A percentile compares a stretch with the other conserved stretches of the same genome.
These are phyloP conservation scores for Stenotaenia linearis DNA, from an alignment of 2,888 invertebrate genomes.

Conservation along the genomic window DNA sequence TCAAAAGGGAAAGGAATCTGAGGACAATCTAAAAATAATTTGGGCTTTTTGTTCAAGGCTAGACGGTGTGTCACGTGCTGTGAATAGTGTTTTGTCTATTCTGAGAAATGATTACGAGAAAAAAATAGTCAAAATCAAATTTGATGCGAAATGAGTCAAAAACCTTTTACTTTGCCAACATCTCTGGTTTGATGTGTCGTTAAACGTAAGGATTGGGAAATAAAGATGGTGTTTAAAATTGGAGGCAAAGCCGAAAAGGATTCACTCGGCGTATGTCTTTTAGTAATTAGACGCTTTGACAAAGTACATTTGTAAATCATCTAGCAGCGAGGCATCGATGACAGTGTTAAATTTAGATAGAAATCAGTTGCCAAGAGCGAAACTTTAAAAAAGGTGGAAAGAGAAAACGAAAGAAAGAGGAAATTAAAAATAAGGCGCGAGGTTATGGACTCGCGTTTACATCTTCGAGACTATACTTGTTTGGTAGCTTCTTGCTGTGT, in stretches of 20 bases:
- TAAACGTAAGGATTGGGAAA: background rate
- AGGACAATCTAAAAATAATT: slow-evolving; percentile 8
- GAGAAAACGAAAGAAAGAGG: background rate
- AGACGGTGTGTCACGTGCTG: slow-evolving; percentile 7
- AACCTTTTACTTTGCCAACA: background rate
- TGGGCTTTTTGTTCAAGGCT: background rate
- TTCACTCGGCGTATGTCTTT: background rate
- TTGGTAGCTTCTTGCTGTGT: background rate
- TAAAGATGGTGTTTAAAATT: slow-evolving; percentile 3
- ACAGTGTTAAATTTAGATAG: background rate
- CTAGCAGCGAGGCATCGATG: background rate
- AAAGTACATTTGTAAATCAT: background rate
- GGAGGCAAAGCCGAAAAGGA: background rate
- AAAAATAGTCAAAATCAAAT: background rate
- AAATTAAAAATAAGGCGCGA: background rate
- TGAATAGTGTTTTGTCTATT: background rate
- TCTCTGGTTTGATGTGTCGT: too few species aligned
- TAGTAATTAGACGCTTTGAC: background rate
- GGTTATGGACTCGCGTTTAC: background rate
- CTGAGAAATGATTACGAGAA: background rate
- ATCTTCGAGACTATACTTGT: background rate
- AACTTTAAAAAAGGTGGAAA: background rate
- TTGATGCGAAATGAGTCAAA: background rate
- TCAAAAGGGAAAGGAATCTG: background rate
- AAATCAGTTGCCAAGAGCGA: background rate